Evolutionary conservation across 1,140 invertebrate genomes (phyloP), one percentile per base, ranked within the genome.

Genomic region (Sesamia nonagrioides): DNA sequence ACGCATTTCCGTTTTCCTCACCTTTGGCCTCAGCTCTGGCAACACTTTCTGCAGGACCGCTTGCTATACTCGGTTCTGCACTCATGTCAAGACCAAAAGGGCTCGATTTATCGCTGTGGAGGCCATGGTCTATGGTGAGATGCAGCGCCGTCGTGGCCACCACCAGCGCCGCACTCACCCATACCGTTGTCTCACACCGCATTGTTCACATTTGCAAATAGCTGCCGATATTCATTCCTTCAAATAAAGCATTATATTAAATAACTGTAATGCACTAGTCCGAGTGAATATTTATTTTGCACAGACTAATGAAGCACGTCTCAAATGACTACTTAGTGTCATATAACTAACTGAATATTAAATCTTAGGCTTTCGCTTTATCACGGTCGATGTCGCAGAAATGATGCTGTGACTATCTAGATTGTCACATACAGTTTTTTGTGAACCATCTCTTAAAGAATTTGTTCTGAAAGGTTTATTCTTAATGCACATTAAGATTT

Each of bases 181-280:
- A 75, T 33, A 48, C n/a, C 17, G 42, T 18, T n/a, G 7, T 61
- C 18, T 17, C 8, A 56, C 72, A 75, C 56, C 72, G 18, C 72
- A 75, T 75, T 73, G 18, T 73, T 42, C 37, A 35, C 9, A 17
- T 33, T 48, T 18, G 35, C 8, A 8, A 18, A 33, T 61, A 6
- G 9, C n/a, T 56, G 18, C 58, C 18, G 35, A 48, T 61, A 15
- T 2, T n/a, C 72, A 75, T 75, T 75, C 72, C 72, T 75, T 21
- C 0, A 72, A 72, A 40, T 7, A 21, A 72, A 56, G 1, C 9
- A 35, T 6, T 52, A 27, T 48, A 68, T 45, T 68, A 6, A 27
- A 13, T 40, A 40, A 9, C 35, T 40, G 35, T 40, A n/a, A 40
- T 42, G 7, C 35, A 40, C 15, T 8, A 17, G n/a, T 40, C 13